Percentiles rank a stretch among this genome's conserved stretches.
Conservation (phyloP, 2,797 vertebrate genomes). For the Sebastes diploproa region DNA sequence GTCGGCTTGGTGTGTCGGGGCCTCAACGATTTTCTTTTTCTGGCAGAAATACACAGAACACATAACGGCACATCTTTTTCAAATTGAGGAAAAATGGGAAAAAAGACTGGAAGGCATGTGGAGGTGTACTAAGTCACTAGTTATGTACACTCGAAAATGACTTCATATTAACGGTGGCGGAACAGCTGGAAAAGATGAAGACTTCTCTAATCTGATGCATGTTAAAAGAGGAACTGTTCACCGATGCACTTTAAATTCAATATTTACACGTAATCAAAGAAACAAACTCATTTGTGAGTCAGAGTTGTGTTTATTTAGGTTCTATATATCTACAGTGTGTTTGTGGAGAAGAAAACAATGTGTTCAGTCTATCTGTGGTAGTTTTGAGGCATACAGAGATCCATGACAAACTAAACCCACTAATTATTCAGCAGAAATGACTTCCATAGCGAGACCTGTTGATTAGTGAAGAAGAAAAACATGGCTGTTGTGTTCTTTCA, state of each 20-base stretch:
- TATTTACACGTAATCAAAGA: not conserved
- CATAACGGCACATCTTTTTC: slow-evolving; percentile 54
- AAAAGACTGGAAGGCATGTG: no score
- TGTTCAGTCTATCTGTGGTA: not conserved
- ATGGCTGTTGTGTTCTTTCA: not conserved
- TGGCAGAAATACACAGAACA: no score
- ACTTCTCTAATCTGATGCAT: not conserved
- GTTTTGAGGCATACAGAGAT: not conserved
- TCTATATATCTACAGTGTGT: not conserved
- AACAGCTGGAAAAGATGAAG: not conserved
- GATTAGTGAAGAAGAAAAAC: not conserved
- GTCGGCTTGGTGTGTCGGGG: no score
- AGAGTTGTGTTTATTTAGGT: slow-evolving; percentile 1
- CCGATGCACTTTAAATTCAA: not conserved
- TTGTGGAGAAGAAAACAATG: not conserved
- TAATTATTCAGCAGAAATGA: not conserved
- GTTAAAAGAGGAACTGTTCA: not conserved
- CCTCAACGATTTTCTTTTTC: no score
- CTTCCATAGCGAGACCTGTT: not conserved
- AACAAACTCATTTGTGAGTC: not conserved
- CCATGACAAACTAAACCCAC: not conserved
- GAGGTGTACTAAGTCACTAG: no score
- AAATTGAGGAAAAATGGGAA: no score
- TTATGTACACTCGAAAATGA: not conserved
- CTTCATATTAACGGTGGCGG: not conserved